These are phyloP conservation scores for Dipodomys spectabilis DNA, from an alignment of 2,113 vertebrate genomes.

Conservation along the genomic window DNA sequence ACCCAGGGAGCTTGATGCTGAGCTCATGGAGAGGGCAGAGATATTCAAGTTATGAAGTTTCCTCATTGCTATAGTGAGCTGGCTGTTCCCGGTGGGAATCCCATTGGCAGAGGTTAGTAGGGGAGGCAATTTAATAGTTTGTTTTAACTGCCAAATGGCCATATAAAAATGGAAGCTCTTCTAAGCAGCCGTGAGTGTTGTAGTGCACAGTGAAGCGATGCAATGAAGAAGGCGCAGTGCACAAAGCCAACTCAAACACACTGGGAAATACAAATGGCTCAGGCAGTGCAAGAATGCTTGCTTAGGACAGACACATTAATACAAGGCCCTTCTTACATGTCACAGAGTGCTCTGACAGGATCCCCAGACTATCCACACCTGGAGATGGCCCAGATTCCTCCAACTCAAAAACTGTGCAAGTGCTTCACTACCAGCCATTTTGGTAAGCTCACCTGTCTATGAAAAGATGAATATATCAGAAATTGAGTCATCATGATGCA, in stretches of 20 bases:
- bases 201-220: background rate
- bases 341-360: background rate
- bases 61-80: background rate
- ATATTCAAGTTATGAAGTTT: background rate
- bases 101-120: background rate
- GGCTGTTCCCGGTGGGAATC: background rate
- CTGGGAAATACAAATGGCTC: background rate
- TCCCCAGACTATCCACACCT: background rate
- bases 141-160: background rate
- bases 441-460: background rate
- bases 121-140: background rate
- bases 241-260: background rate
- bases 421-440: background rate
- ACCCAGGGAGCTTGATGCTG: background rate
- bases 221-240: background rate
- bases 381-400: accelerated
- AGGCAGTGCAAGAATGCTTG: too few relatives aligned
- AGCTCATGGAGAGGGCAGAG: background rate
- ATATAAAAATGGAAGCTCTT: background rate
- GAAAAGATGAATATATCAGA: background rate
- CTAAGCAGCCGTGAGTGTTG: background rate
- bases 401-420: background rate
- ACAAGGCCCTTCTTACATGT: background rate
- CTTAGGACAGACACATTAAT: background rate
- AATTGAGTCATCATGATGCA: background rate